Percentiles rank a stretch among this genome's conserved stretches.
These are phyloP conservation scores for Drosophila pectinifera DNA, from an alignment of 1,140 invertebrate species.

Conservation along the genomic window DNA sequence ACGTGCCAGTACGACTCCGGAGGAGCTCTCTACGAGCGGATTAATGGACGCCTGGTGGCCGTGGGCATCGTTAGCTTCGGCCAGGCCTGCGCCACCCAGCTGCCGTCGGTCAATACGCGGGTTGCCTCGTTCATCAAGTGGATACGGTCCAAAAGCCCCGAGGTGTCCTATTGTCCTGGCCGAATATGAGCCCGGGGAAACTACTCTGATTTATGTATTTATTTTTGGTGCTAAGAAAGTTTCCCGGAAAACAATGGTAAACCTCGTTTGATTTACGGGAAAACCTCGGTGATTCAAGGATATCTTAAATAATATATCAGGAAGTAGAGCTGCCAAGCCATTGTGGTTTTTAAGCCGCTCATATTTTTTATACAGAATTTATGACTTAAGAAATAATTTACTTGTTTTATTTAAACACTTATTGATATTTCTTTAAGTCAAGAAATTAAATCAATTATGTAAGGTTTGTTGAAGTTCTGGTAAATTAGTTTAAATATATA, in stretches of 20 bases:
- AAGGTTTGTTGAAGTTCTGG: too few species aligned
- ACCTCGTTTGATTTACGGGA: constrained; percentile 21
- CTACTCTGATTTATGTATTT: constrained; percentile 36
- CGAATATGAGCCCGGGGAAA: constrained; percentile 10
- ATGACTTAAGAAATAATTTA: not conserved
- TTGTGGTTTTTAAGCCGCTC: not conserved
- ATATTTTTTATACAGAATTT: constrained; percentile 3
- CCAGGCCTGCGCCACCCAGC: constrained; percentile 86
- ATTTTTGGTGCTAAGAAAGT: constrained; percentile 25
- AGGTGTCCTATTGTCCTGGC: constrained; percentile 68
- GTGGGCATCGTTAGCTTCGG: constrained; percentile 89
- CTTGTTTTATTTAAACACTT: too few species aligned
- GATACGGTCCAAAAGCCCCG: constrained; percentile 87
- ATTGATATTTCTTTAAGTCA: too few species aligned
- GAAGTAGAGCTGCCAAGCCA: too few species aligned
- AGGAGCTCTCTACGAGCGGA: constrained; percentile 73
- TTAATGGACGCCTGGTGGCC: constrained; percentile 77
- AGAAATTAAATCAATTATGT: too few species aligned
- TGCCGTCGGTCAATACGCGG: constrained; percentile 89
- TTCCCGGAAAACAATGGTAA: not conserved
- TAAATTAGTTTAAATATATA: constrained; percentile 31
- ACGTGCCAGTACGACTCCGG: constrained; percentile 84
- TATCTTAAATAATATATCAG: constrained; percentile 1
- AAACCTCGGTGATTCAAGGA: not conserved
- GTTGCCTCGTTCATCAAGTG: constrained; percentile 89